Percentiles rank a stretch among this genome's conserved stretches.
These are phyloP conservation scores for Emydoidea blandingii DNA, from an alignment of 2,797 vertebrate genomes.

Conservation along the genomic window DNA sequence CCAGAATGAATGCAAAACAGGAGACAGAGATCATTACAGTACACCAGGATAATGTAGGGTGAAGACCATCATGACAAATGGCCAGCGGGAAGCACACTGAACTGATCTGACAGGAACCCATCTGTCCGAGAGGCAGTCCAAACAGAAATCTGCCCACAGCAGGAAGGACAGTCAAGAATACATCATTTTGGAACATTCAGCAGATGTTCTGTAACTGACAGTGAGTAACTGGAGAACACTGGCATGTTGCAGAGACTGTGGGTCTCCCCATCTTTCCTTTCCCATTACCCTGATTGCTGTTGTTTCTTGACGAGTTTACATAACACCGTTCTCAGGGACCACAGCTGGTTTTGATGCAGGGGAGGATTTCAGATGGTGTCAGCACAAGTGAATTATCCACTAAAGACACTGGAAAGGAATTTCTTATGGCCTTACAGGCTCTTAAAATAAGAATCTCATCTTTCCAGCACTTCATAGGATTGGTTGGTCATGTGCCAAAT, in stretches of 20 bases:
- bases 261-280: neutral
- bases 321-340: neutral
- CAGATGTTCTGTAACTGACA: neutral
- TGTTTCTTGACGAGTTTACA: neutral
- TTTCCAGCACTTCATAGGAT: neutral
- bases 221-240: neutral
- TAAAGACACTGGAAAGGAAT: neutral
- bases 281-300: neutral
- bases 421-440: neutral
- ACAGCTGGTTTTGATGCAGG: neutral
- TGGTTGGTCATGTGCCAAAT: neutral
- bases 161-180: neutral
- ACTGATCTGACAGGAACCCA: fast-evolving
- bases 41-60: neutral
- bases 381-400: neutral
- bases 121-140: neutral
- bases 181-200: neutral
- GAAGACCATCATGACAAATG: neutral
- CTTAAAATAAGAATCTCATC: neutral
- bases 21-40: neutral
- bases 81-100: neutral
- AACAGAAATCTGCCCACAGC: neutral
- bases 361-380: fast-evolving
- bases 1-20: neutral
- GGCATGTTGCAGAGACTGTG: neutral